Evolutionary conservation across 1,140 invertebrate genomes (phyloP).

Genomic region (Bombyx mandarina): DNA sequence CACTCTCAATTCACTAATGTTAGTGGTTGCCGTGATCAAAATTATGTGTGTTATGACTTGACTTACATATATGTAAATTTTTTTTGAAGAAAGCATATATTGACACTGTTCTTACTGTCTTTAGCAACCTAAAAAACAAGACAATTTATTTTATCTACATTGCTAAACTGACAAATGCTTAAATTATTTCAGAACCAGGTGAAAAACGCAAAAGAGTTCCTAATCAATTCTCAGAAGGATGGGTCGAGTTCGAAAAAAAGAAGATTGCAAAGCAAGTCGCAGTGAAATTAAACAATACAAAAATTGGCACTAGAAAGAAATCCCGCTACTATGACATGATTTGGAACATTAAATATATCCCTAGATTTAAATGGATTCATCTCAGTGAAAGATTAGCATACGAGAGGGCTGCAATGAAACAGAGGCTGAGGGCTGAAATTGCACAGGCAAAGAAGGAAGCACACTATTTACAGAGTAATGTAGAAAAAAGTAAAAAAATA

Average conservation of each 20-base stretch:
- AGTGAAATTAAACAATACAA: conserved; percentile 84
- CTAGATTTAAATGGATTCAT: conserved; percentile 96
- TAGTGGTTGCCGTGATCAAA: too few species aligned
- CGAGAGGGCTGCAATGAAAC: conserved; percentile 90
- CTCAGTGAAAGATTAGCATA: conserved; percentile 93
- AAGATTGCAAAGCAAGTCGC: conserved; percentile 90
- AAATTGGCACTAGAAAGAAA: conserved; percentile 89
- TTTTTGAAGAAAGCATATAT: too few species aligned
- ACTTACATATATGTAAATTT: too few species aligned
- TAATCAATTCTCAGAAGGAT: conserved; percentile 90
- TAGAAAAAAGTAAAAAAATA: conserved; percentile 83
- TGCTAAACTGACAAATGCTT: neutral
- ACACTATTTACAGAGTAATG: conserved; percentile 86
- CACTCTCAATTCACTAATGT: too few species aligned
- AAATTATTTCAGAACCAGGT: conserved; percentile 53
- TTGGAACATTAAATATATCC: conserved; percentile 97
- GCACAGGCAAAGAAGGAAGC: conserved; percentile 92
- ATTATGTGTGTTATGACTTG: too few species aligned
- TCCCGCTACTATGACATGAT: conserved; percentile 90
- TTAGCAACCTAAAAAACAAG: too few species aligned
- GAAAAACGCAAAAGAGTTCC: conserved; percentile 75
- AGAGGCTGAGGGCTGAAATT: conserved; percentile 89
- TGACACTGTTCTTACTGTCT: too few species aligned
- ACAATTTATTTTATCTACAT: too few species aligned
- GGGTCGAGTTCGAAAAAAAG: conserved; percentile 96